Conservation (phyloP, 2,888 invertebrate genomes). For the Clusia tigrina region DNA sequence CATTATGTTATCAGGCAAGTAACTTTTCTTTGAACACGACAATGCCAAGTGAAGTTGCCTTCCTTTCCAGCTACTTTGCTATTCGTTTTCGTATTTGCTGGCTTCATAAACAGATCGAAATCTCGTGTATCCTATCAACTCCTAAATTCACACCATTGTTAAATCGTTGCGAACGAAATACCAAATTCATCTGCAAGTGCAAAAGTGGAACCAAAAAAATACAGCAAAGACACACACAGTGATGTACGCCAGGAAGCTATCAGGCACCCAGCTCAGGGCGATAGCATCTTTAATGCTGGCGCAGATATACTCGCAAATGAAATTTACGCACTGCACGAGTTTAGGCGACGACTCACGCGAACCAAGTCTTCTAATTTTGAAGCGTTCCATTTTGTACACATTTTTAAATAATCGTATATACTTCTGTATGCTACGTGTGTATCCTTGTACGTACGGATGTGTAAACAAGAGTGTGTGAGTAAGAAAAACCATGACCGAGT, state of each 20-base stretch:
- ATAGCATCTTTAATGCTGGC: constrained; percentile 4
- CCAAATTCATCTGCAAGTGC: neutral
- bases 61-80: neutral
- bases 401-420: no score
- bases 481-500: no score
- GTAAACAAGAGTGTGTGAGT: no score
- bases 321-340: no score
- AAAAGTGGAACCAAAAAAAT: neutral
- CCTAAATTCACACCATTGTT: constrained; percentile 27
- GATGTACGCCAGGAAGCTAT: neutral
- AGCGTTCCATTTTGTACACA: no score
- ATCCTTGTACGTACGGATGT: no score
- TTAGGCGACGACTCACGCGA: no score
- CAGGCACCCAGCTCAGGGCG: neutral
- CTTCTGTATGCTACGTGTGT: no score
- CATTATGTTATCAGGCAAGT: neutral
- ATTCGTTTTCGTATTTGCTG: neutral
- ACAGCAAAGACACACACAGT: neutral
- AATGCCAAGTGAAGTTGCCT: neutral
- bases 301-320: no score
- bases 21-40: neutral
- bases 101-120: constrained; percentile 46
- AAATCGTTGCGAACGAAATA: constrained; percentile 14
- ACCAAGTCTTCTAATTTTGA: no score
- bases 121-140: constrained; percentile 44